Evolutionary conservation across 2,113 vertebrate species (phyloP), one percentile per base, ranked within the genome.

Genomic region (Pelecanus crispus): DNA sequence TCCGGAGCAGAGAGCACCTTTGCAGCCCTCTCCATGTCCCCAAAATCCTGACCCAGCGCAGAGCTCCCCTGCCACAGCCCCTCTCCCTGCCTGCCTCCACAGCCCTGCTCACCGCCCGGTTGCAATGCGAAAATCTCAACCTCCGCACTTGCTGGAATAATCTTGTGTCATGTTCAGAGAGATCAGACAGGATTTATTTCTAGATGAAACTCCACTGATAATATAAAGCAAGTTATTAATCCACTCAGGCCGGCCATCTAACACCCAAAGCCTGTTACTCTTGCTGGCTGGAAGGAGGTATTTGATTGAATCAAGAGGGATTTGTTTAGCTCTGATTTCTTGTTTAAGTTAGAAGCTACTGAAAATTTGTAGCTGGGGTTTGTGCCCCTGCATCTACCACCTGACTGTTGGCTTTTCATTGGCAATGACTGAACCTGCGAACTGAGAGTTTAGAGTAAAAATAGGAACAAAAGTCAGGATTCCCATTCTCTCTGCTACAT

Each of bases 111-210:
- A 61, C 49, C 11, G 9, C 67, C 55, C 10, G 5, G n/a, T 56
- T 82, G 62, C 90, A 73, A 67, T 21, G 65, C 22, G 17, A 86
- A 95, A 95, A 88, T 74, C 79, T 62, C 95, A 56, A 4, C 82
- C 96, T 94, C 77, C 6, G 1, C 49, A 53, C 91, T 89, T 45
- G 91, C 88, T 81, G 83, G 74, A 96, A 95, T 97, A 94, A 97
- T 96, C 95, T 89, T 38, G 32, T 95, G 95, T 87, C 88, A 81
- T 96, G 91, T 97, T 94, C 96, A 28, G 77, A 88, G 96, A 95
- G 95, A 98, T 97, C 94, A 98, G 92, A 68, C 77, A 74, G 97
- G 96, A 97, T 98, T 98, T 97, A 97, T 96, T 97, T 86, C 96
- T 94, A 82, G 95, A 96, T 96, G 94, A 93, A 97, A 94, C 53